Evolutionary conservation across 2,113 vertebrate genomes (phyloP), one percentile per base, ranked within the genome.

Genomic region (Dissostichus mawsoni): DNA sequence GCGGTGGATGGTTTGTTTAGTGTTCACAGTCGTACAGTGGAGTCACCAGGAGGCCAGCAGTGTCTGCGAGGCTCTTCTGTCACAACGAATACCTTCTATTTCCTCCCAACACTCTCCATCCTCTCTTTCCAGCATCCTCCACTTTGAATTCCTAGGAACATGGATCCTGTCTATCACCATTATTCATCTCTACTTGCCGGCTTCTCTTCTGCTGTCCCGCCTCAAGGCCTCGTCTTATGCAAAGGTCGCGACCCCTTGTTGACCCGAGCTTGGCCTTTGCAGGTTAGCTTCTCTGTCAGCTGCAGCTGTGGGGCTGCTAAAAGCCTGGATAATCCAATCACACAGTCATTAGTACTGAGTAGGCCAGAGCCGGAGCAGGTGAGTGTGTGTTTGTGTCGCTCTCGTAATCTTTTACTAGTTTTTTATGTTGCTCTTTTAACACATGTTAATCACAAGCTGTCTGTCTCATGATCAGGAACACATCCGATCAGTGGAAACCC

Each of bases 1-100:
- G 53, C 29, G n/a, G 56, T 70, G 44, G 17, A 3, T 44, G 25
- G 52, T 76, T 87, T 90, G 91, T 77, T 87, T 85, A 89, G 81
- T 87, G 83, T 91, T 85, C 86, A 44, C 70, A 44, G 44, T 8
- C 57, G 56, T 88, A 84, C 84, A 90, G 91, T 88, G 91, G 88
- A 93, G 93, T 95, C 94, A 94, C 70, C 51, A 70, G 89, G 81
- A 90, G 93, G 93, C 93, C 94, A 90, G 66, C 78, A 71, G 57
- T 92, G 59, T 91, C 93, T 92, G 85, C 81, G 23, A 92, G 89
- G 90, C 93, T 80, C 65, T 53, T 25, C 87, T 94, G 94, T 94
- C 94, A 94, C 68, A 90, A 84, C 51, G 8, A 53, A 91, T 92
- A 92, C 64, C 11, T 0, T 91, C 87, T 88, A 57, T 59, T 53